Base-by-base conservation (phyloP, 2,113 vertebrate genomes). In the Numida meleagris region DNA sequence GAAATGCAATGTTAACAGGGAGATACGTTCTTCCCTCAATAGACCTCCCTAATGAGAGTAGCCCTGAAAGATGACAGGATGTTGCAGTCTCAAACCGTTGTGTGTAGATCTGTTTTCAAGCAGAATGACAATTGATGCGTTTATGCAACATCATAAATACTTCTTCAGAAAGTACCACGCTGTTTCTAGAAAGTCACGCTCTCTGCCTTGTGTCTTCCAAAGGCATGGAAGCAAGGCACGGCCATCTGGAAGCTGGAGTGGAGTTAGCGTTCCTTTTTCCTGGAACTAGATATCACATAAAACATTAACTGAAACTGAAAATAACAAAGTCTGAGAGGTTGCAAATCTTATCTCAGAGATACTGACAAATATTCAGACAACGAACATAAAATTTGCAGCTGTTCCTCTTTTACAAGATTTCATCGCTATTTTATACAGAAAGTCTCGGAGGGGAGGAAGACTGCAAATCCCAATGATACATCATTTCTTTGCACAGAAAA, bases 1-100 rank as follows among this genome's bases (percentile, higher is more conserved):
- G 50, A 67, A 94, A 74, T 51, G 10, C 21, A 71, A 63, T 12
- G 45, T 63, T 95, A 94, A 94, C 61, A 93, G 63, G 65, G 91
- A 91, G 68, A 78, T 14, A 65, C 86, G 73, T 76, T 53, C 40
- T 86, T 83, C 91, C 82, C 68, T 72, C 55, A 51, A 31, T 14
- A 89, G 75, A 78, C 20, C 46, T 74, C 66, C 20, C 15, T 86
- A 74, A 83, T 48, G n/a, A 93, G 42, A 59, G 27, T 12, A 81
- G 65, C n/a, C 63, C 68, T 86, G 79, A 59, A 85, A 80, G 40
- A 78, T 67, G 71, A 82, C 63, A 93, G 89, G 75, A 53, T 71
- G 87, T 62, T 82, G 74, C 55, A 50, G 72, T 46, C n/a, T 68
- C 55, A 71, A 46, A 70, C 23, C 12, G 18, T 45, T 77, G 62